Conservation (phyloP, 1,140 invertebrate species). For the Phocides pigmalion region DNA sequence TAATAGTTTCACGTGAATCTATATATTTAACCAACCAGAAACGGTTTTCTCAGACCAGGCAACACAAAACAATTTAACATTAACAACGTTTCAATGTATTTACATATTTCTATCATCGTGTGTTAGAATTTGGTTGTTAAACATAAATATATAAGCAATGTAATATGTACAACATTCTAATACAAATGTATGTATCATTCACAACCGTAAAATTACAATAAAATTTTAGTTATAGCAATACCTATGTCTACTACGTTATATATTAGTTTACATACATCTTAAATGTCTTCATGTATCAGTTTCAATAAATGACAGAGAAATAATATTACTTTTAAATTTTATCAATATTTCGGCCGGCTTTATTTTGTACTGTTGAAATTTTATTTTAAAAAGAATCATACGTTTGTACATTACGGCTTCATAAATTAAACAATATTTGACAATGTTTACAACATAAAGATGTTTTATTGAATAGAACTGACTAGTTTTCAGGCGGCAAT, state of each 20-base stretch:
- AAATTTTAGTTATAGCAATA: neutral
- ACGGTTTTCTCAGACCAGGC: neutral
- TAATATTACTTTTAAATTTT: neutral
- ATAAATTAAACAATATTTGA: neutral
- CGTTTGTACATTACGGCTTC: neutral
- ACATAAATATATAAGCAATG: slow-evolving; percentile 33
- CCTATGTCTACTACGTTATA: neutral
- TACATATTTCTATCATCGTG: slow-evolving; percentile 13
- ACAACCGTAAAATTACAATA: slow-evolving; percentile 71
- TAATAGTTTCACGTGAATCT: neutral
- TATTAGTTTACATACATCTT: neutral
- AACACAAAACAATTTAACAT: neutral
- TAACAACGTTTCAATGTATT: slow-evolving; percentile 26
- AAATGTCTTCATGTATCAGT: neutral
- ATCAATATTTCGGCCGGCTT: neutral
- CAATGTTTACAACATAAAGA: neutral
- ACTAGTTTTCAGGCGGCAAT: slow-evolving; percentile 17
- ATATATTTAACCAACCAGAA: neutral
- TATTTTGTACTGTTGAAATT: neutral
- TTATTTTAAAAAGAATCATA: neutral
- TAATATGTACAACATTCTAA: slow-evolving; percentile 49
- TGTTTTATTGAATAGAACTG: neutral
- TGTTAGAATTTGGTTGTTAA: slow-evolving; percentile 13
- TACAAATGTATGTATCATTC: slow-evolving; percentile 60
- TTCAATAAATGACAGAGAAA: neutral